Conservation (phyloP, 2,113 vertebrate species). For the Danio rerio region DNA sequence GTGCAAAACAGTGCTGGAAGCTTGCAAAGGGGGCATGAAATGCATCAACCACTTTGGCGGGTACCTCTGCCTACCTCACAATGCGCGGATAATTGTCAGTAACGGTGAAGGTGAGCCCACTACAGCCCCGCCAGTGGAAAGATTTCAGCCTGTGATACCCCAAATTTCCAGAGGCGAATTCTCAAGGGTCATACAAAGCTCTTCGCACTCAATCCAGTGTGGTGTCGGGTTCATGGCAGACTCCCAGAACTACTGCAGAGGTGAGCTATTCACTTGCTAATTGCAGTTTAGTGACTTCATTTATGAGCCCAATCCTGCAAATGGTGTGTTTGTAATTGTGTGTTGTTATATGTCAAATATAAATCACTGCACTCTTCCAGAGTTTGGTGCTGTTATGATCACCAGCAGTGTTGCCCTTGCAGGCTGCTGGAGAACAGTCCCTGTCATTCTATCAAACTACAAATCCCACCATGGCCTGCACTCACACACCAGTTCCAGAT, state of each 20-base stretch:
- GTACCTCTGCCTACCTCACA: slow-evolving; percentile 97
- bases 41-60: slow-evolving; percentile 98
- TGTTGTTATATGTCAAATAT: no score
- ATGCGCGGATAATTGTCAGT: slow-evolving; percentile 91
- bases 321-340: not conserved
- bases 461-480: no score
- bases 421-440: no score
- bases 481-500: no score
- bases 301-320: not conserved
- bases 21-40: slow-evolving; percentile 99
- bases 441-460: no score
- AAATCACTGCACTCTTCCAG: no score
- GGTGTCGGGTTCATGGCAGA: slow-evolving; percentile 82
- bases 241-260: slow-evolving; percentile 92
- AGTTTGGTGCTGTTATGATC: no score
- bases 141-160: slow-evolving; percentile 7
- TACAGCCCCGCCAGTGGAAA: slow-evolving; percentile 23
- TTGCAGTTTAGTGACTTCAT: not conserved
- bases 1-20: slow-evolving; percentile 89
- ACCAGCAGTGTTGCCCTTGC: no score
- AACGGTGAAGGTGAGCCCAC: slow-evolving; percentile 71
- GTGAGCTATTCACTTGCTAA: slow-evolving; percentile 74
- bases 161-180: slow-evolving; percentile 5
- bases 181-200: slow-evolving; percentile 76
- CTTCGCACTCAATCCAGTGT: slow-evolving; percentile 54